Conservation (phyloP, 2,113 vertebrate genomes). For the Phalacrocorax carbo region DNA sequence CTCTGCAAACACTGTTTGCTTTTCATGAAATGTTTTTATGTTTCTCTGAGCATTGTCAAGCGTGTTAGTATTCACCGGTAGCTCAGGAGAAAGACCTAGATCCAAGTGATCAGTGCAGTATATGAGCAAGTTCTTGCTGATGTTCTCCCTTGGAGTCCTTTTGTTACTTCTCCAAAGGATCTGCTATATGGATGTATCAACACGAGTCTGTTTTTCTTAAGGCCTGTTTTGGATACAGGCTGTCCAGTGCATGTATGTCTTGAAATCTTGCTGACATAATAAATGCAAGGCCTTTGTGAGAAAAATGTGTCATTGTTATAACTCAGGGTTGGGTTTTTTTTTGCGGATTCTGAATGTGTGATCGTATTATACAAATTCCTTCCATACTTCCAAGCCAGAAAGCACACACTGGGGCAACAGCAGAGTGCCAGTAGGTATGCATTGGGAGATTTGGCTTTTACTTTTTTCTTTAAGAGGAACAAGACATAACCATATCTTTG, state of each 20-base stretch:
- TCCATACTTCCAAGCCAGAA: not conserved
- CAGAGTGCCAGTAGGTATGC: not conserved
- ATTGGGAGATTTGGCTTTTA: not conserved
- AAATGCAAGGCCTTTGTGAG: not conserved
- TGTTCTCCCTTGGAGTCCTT: not conserved
- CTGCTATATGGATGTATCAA: not conserved
- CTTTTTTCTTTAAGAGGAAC: not conserved
- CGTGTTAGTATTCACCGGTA: not conserved
- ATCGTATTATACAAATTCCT: not conserved
- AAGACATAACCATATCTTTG: not conserved
- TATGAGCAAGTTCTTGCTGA: not conserved
- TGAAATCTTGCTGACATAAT: conserved; percentile 19
- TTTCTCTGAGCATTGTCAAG: not conserved
- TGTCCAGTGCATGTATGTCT: not conserved
- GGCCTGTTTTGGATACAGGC: not conserved
- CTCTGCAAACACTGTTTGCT: not conserved
- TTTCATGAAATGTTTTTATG: not conserved
- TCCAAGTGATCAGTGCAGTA: not conserved
- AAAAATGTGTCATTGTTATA: not conserved
- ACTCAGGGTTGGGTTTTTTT: not conserved
- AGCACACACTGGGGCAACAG: not conserved
- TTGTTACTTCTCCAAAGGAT: not conserved
- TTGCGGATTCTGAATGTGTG: not conserved
- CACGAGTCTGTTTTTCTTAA: not conserved
- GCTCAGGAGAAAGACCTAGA: not conserved